Percentiles rank a stretch among this genome's conserved stretches.
Evolutionary conservation across 2,113 vertebrate species (phyloP).

Genomic region (Chloroceryle aenea): DNA sequence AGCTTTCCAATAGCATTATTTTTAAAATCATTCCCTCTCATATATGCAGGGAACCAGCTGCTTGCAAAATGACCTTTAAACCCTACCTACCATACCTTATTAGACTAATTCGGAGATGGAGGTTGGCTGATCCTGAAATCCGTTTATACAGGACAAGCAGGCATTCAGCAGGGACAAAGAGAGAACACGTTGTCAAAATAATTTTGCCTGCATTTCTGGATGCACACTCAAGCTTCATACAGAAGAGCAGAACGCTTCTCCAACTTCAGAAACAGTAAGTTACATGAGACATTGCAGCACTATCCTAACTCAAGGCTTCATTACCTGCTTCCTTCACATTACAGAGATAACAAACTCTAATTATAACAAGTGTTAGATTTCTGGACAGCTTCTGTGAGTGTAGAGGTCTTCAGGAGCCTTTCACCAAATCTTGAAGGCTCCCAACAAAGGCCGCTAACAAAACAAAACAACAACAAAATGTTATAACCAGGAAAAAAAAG

Average conservation of each 20-base stretch:
- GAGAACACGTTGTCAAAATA: background rate
- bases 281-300: background rate
- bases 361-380: background rate
- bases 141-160: slow-evolving; percentile 24
- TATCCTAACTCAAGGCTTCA: background rate
- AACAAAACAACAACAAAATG: background rate
- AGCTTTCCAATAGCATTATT: slow-evolving; percentile 20
- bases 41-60: slow-evolving; percentile 27
- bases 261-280: background rate
- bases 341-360: background rate
- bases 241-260: background rate
- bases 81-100: background rate
- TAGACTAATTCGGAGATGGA: slow-evolving; percentile 22
- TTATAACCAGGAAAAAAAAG: background rate
- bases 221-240: background rate
- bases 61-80: slow-evolving; percentile 27
- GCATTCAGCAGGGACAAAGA: slow-evolving; percentile 38
- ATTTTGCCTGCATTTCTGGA: background rate
- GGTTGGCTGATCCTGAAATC: slow-evolving; percentile 29
- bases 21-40: background rate
- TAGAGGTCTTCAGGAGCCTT: background rate
- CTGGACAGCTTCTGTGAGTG: background rate
- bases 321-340: background rate
- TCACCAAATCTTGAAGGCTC: background rate
- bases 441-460: background rate